These are phyloP conservation scores for Altica lythri DNA, from an alignment of 2,888 invertebrate species.

Conservation along the genomic window DNA sequence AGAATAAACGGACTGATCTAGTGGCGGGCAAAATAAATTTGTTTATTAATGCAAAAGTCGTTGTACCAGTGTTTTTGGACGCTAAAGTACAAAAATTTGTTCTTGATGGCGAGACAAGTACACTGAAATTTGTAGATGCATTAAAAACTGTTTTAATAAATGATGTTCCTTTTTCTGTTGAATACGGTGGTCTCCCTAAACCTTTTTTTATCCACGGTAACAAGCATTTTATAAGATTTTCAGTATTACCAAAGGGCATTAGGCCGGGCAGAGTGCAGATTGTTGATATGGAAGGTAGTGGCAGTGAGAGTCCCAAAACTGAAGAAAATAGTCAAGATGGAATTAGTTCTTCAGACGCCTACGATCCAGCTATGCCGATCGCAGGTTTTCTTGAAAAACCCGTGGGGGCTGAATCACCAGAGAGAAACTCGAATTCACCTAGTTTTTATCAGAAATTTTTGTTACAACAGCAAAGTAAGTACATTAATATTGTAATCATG, in stretches of 20 bases:
- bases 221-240: conserved; percentile 80
- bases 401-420: conserved; percentile 44
- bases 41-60: conserved; percentile 78
- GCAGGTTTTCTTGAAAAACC: conserved; percentile 23
- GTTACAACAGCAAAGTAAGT: conserved; percentile 44
- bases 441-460: conserved; percentile 50
- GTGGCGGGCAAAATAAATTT: conserved; percentile 84
- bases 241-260: conserved; percentile 74
- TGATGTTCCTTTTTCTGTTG: conserved; percentile 75
- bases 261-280: conserved; percentile 73
- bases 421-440: conserved; percentile 53
- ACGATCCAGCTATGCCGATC: conserved; percentile 50
- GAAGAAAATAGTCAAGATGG: conserved; percentile 45
- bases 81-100: conserved; percentile 80
- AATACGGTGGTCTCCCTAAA: conserved; percentile 84
- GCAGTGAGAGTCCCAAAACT: conserved; percentile 30
- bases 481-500: background rate
- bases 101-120: conserved; percentile 72
- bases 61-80: conserved; percentile 82
- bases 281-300: conserved; percentile 71
- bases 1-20: conserved; percentile 75
- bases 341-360: conserved; percentile 37
- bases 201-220: conserved; percentile 74
- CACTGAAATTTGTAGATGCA: conserved; percentile 80
- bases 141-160: conserved; percentile 78